These are phyloP conservation scores for Mythimna vitellina DNA, from an alignment of 2,888 invertebrate species.

Conservation along the genomic window DNA sequence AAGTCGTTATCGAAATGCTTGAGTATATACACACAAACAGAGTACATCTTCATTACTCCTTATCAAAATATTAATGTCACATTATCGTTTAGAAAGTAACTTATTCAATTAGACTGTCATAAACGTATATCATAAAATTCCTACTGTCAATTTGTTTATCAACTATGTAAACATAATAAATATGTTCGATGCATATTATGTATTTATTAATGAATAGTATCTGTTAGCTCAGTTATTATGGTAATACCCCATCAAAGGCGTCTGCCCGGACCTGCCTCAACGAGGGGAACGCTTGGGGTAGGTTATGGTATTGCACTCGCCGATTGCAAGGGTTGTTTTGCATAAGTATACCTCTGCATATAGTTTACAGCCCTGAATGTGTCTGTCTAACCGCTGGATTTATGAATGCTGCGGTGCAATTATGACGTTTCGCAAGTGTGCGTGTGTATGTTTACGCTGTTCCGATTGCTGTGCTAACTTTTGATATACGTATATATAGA, in stretches of 20 bases:
- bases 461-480: constrained; percentile 60
- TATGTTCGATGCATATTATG: constrained; percentile 56
- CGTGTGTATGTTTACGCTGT: constrained; percentile 67
- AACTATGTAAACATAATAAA: constrained; percentile 59
- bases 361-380: constrained; percentile 80
- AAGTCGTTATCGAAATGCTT: constrained; percentile 47
- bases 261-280: constrained; percentile 85
- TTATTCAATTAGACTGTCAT: constrained; percentile 54
- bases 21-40: constrained; percentile 40
- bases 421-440: constrained; percentile 77
- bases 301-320: constrained; percentile 88
- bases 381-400: constrained; percentile 85
- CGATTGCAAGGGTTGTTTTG: constrained; percentile 86
- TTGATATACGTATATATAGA: constrained; percentile 49
- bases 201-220: constrained; percentile 70
- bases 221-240: constrained; percentile 79
- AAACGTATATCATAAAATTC: constrained; percentile 56
- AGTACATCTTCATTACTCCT: constrained; percentile 45
- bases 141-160: constrained; percentile 62
- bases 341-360: constrained; percentile 82
- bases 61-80: constrained; percentile 52
- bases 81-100: constrained; percentile 38
- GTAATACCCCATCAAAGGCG: constrained; percentile 85
- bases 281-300: constrained; percentile 87
- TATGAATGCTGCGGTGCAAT: constrained; percentile 85